phyloP scores from a whole-genome alignment of 2,113 vertebrate species.

The Struthio camelus region DNA sequence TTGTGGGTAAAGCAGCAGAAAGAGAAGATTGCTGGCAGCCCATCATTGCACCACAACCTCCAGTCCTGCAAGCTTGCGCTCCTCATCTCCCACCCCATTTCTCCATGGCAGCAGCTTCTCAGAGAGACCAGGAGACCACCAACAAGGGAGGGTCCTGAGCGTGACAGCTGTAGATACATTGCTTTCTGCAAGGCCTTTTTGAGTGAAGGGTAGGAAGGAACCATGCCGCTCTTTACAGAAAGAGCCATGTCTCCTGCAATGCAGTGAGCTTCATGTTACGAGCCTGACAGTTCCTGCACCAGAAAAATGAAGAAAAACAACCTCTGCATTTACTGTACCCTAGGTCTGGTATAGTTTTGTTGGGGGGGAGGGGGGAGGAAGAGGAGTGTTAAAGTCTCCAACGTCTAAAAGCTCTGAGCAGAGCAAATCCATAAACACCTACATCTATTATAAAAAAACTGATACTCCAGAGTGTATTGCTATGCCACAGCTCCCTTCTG shows the following conservation, averaged over 20 bases:
- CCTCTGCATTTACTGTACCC: not conserved
- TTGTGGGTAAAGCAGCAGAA: not conserved
- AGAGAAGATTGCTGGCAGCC: not conserved
- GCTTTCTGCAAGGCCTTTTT: not conserved
- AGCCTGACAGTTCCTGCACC: not conserved
- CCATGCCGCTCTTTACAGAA: not conserved
- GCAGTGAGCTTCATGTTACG: not conserved
- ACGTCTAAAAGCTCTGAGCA: not conserved
- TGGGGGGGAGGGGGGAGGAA: too few species aligned
- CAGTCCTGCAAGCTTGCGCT: not conserved
- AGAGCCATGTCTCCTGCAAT: not conserved
- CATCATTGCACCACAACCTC: not conserved
- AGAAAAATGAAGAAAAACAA: not conserved
- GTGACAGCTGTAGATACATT: not conserved
- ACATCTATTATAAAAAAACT: not conserved
- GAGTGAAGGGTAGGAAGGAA: not conserved
- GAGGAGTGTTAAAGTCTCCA: not conserved
- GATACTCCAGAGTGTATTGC: not conserved
- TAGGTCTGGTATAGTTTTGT: accelerated
- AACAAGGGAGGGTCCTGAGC: not conserved
- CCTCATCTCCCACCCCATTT: too few species aligned
- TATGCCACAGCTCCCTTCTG: not conserved
- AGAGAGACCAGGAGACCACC: not conserved
- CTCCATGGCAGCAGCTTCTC: too few species aligned
- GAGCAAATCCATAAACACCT: not conserved